phyloP scores from a whole-genome alignment of 2,113 vertebrate species.

The Manacus vitellinus region DNA sequence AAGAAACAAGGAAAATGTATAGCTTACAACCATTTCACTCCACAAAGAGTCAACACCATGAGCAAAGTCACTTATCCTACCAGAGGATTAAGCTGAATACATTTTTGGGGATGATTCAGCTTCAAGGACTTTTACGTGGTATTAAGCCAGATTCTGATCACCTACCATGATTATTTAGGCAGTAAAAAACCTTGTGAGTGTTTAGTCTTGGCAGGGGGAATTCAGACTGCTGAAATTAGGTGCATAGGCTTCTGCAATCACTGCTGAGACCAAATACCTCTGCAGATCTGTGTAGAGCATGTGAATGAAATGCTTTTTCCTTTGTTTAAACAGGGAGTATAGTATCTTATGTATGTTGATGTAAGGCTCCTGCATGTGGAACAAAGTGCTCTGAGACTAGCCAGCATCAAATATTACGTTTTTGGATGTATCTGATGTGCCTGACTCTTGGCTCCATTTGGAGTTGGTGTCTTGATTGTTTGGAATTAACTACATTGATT shows the following conservation, averaged over 20 bases:
- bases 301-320: not conserved
- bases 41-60: constrained; percentile 78
- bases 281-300: rapidly evolving
- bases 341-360: not conserved
- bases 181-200: not conserved
- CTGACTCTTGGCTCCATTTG: not conserved
- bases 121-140: not conserved
- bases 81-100: constrained; percentile 75
- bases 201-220: not conserved
- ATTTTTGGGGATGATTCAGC: constrained; percentile 76
- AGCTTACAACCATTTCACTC: constrained; percentile 75
- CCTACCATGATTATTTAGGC: not conserved
- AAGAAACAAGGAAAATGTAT: not conserved
- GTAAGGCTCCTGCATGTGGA: not conserved
- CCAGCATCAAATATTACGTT: not conserved
- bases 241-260: not conserved
- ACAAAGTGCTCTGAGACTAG: not conserved
- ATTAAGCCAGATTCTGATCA: not conserved
- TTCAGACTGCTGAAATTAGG: not conserved
- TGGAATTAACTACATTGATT: not conserved
- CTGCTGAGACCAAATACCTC: not conserved
- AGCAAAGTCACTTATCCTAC: constrained; percentile 57
- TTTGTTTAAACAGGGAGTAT: not conserved
- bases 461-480: not conserved
- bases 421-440: not conserved